phyloP scores from a whole-genome alignment of 2,113 vertebrate genomes.

The Camarhynchus parvulus region DNA sequence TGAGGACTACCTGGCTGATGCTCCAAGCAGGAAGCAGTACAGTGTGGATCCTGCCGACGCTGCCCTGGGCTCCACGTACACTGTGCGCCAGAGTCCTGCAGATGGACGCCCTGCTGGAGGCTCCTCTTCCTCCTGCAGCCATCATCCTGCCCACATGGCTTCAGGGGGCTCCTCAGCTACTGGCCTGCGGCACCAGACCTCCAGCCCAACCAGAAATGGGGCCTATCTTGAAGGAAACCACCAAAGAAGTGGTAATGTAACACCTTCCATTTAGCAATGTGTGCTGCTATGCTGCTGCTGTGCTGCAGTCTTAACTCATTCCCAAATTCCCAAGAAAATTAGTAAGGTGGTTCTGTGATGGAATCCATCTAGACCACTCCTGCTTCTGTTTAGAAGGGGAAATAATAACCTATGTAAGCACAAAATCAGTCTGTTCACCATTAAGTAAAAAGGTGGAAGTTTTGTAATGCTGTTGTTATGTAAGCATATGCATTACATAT shows the following conservation, averaged over 20 bases:
- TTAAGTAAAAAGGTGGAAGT: not conserved
- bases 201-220: constrained; percentile 78
- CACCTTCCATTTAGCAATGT: not conserved
- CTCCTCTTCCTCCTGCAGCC: constrained; percentile 65
- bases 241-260: constrained; percentile 82
- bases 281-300: not conserved
- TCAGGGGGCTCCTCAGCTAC: constrained; percentile 72
- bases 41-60: constrained; percentile 78
- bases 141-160: constrained; percentile 70
- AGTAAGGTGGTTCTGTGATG: not conserved
- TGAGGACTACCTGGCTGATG: constrained; percentile 82
- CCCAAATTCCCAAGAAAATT: not conserved
- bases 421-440: not conserved
- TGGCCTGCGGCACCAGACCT: constrained; percentile 77
- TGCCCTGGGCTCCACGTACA: constrained; percentile 76
- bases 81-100: constrained; percentile 69
- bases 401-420: not conserved
- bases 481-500: constrained; percentile 7
- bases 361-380: not conserved
- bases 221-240: constrained; percentile 83
- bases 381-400: not conserved
- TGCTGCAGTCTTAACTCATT: not conserved
- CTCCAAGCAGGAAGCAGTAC: constrained; percentile 80
- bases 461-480: not conserved
- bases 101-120: constrained; percentile 64